A percentile compares a stretch with the other conserved stretches of the same genome.
Conservation (phyloP, 2,113 vertebrate genomes). For the Sphaerodactylus townsendi region DNA sequence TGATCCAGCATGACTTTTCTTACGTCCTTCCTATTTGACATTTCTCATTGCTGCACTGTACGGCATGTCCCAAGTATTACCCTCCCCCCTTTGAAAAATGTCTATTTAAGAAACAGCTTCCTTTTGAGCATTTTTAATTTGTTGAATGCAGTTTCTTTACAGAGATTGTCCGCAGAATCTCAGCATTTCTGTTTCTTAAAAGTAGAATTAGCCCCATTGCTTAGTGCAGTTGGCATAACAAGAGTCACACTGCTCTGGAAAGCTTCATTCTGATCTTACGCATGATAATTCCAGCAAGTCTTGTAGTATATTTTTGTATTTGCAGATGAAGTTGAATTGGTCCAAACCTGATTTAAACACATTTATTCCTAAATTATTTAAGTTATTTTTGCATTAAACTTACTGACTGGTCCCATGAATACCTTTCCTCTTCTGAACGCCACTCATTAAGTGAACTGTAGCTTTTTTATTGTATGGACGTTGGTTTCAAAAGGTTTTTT, state of each 20-base stretch:
- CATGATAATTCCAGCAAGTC: not conserved
- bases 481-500: not conserved
- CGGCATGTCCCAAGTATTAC: too few species aligned
- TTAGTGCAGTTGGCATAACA: too few species aligned
- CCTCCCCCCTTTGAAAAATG: too few species aligned
- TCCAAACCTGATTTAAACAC: not conserved
- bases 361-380: not conserved
- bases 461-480: not conserved
- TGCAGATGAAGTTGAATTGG: not conserved
- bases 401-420: not conserved
- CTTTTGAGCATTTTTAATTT: not conserved
- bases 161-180: not conserved
- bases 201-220: not conserved
- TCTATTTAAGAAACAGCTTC: not conserved
- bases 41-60: too few species aligned
- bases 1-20: too few species aligned
- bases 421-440: not conserved
- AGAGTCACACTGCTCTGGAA: not conserved
- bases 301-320: not conserved
- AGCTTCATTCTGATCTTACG: not conserved
- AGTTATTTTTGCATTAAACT: not conserved
- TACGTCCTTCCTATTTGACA: too few species aligned
- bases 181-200: not conserved
- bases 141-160: not conserved
- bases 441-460: not conserved